Conservation (phyloP, 2,888 invertebrate species). For the Drosophila stalkeri region DNA sequence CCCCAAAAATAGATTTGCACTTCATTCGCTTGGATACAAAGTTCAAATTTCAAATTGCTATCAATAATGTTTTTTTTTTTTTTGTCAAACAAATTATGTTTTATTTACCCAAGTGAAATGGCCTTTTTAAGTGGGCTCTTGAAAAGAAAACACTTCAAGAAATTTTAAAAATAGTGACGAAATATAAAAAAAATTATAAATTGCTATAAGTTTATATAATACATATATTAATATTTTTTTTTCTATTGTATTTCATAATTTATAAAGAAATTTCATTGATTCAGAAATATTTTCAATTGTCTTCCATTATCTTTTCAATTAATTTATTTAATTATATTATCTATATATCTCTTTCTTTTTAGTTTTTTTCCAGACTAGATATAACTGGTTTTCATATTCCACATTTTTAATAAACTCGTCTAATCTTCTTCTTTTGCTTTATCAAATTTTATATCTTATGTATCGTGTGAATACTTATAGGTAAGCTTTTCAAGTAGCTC, state of each 20-base stretch:
- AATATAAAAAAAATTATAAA: no score
- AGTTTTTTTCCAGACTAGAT: background rate
- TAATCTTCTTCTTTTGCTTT: background rate
- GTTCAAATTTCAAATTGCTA: background rate
- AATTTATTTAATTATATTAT: background rate
- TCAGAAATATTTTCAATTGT: background rate
- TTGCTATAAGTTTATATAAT: no score
- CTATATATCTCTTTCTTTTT: background rate
- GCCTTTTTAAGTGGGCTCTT: background rate
- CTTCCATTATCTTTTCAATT: background rate
- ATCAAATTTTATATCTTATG: background rate
- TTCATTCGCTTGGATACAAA: slow-evolving; percentile 13
- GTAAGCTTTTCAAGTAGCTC: slow-evolving; percentile 4
- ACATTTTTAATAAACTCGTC: background rate
- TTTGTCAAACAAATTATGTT: background rate
- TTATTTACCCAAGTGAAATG: background rate
- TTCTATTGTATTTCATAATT: background rate
- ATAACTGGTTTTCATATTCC: background rate
- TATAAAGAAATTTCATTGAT: background rate
- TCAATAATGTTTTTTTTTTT: background rate
- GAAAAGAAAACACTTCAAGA: background rate
- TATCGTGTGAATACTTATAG: background rate
- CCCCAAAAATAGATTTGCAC: slow-evolving; percentile 49
- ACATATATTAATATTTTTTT: background rate
- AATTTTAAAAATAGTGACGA: no score